phyloP scores from a whole-genome alignment of 2,797 vertebrate species.

The Netta rufina region DNA sequence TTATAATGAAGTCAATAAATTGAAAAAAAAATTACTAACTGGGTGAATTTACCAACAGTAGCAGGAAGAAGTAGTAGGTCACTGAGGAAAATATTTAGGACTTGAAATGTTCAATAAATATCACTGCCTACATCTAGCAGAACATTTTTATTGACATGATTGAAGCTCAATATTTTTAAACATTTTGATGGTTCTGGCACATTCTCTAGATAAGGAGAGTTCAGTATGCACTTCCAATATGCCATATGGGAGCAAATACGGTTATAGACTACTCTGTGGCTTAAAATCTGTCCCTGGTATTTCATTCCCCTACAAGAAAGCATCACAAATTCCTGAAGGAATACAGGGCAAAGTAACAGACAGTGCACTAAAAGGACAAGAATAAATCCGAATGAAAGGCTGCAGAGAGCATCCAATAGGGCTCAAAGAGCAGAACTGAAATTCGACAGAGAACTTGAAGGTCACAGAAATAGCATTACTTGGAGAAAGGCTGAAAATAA shows the following conservation, averaged over 20 bases:
- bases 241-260: not conserved
- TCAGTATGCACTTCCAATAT: not conserved
- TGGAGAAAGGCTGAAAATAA: not conserved
- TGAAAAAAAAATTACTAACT: not conserved
- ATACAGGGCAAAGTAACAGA: not conserved
- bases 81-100: not conserved
- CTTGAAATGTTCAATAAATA: not conserved
- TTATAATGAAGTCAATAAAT: not conserved
- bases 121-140: not conserved
- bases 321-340: not conserved
- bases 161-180: not conserved
- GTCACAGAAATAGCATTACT: accelerated
- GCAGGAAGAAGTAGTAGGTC: not conserved
- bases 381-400: not conserved
- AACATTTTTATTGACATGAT: not conserved
- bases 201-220: not conserved
- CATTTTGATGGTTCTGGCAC: not conserved
- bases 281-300: not conserved
- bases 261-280: not conserved
- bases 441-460: not conserved
- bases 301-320: accelerated
- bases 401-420: not conserved
- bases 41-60: not conserved
- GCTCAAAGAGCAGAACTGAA: not conserved
- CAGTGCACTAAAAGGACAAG: not conserved